Conservation (phyloP, 2,113 vertebrate species). For the Varanus salvator region DNA sequence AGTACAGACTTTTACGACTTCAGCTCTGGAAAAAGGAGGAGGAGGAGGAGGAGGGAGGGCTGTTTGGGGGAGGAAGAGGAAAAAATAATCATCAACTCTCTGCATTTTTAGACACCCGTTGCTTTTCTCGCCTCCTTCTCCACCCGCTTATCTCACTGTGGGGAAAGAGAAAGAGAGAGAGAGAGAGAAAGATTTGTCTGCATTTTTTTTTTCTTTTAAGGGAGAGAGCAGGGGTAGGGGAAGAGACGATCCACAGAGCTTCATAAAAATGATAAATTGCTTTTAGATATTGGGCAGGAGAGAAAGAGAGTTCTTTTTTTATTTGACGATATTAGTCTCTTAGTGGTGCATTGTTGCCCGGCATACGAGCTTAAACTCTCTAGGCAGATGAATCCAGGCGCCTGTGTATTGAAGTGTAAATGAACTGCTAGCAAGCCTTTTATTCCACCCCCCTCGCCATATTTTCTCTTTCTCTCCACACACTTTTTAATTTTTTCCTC, state of each 20-base stretch:
- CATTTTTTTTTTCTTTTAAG: neutral
- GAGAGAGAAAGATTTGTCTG: neutral
- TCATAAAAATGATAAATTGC: conserved; percentile 69
- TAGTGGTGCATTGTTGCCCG: conserved; percentile 42
- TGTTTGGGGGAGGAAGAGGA: neutral
- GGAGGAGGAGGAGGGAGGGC: rapidly evolving
- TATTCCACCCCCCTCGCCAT: conserved; percentile 19
- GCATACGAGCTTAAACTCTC: conserved; percentile 54
- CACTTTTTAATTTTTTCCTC: neutral
- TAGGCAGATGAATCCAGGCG: conserved; percentile 52
- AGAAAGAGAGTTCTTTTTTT: conserved; percentile 41
- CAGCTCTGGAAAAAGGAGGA: neutral
- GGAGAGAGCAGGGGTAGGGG: conserved; percentile 13
- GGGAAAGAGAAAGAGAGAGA: neutral
- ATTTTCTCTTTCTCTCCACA: neutral
- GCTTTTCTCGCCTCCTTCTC: conserved; percentile 5
- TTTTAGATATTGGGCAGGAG: conserved; percentile 64
- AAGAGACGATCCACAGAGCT: conserved; percentile 49
- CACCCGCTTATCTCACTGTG: conserved; percentile 28
- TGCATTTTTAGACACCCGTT: neutral
- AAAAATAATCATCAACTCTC: neutral
- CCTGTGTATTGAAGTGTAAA: conserved; percentile 69
- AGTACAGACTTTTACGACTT: neutral
- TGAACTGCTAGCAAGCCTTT: conserved; percentile 50
- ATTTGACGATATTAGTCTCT: conserved; percentile 59